phyloP scores from a whole-genome alignment of 2,113 vertebrate species.

The Pelobates fuscus region DNA sequence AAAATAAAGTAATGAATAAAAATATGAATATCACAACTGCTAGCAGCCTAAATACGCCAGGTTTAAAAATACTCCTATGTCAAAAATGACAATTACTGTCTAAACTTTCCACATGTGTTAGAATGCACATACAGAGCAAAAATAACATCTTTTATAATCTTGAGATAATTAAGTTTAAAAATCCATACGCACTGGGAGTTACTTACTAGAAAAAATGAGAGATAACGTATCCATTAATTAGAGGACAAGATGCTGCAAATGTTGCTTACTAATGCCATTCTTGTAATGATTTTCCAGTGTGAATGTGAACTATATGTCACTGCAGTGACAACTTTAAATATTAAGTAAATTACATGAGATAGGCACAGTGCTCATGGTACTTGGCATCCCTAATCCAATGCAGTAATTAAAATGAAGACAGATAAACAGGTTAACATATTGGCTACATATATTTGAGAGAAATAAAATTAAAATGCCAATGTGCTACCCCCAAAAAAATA shows the following conservation, averaged over 20 bases:
- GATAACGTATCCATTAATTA: slow-evolving; percentile 11
- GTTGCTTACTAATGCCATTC: slow-evolving; percentile 19
- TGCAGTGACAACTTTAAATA: slow-evolving; percentile 12
- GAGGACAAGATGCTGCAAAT: slow-evolving; percentile 13
- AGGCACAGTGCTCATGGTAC: background rate
- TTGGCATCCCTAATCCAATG: background rate
- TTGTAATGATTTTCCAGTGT: slow-evolving; percentile 16
- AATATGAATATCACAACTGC: too few species aligned
- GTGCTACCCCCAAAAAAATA: background rate
- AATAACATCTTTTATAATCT: too few species aligned
- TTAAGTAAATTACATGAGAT: background rate
- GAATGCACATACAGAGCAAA: too few species aligned
- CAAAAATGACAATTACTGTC: too few species aligned
- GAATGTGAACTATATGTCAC: slow-evolving; percentile 2
- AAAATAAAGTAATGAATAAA: too few species aligned
- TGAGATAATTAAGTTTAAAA: too few species aligned
- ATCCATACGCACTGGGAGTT: background rate
- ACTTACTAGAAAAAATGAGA: background rate
- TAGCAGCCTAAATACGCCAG: too few species aligned
- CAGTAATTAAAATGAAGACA: too few species aligned
- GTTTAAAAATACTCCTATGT: too few species aligned
- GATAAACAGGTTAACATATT: background rate
- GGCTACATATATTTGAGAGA: background rate
- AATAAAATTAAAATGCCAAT: background rate
- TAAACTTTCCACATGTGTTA: too few species aligned